A percentile compares a stretch with the other conserved stretches of the same genome.
Conservation (phyloP, 2,113 vertebrate genomes). For the Syngnathus floridae region DNA sequence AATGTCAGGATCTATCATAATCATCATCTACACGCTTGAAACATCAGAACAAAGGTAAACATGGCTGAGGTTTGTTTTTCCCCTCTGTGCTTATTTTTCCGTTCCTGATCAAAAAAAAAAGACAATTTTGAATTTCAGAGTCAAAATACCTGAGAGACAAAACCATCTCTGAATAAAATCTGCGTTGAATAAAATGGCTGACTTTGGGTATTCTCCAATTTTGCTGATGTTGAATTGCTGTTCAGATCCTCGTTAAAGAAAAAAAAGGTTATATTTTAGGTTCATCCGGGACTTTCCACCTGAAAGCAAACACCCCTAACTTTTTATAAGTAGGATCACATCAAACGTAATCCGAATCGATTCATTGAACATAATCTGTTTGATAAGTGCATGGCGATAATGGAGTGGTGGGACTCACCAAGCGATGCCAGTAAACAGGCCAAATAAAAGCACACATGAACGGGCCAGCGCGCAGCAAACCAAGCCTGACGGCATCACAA, state of each 20-base stretch:
- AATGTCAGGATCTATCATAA: neutral
- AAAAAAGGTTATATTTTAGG: neutral
- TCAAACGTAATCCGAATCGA: slow-evolving; percentile 1
- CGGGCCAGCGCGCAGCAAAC: slow-evolving; percentile 47
- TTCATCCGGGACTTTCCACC: neutral
- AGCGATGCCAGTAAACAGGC: slow-evolving; percentile 36
- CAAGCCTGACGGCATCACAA: slow-evolving; percentile 49
- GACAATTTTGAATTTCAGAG: no score
- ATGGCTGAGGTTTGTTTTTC: neutral
- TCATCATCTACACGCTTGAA: neutral
- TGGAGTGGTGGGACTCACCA: slow-evolving; percentile 42
- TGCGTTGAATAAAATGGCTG: no score
- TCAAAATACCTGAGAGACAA: no score
- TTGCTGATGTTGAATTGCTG: neutral
- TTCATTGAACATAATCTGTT: neutral
- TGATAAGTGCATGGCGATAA: slow-evolving; percentile 33
- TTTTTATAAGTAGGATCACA: neutral
- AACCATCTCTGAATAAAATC: no score
- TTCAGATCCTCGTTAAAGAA: neutral
- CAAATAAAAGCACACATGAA: slow-evolving; percentile 49
- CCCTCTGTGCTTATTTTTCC: no score
- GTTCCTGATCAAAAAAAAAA: no score
- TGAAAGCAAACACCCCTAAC: neutral
- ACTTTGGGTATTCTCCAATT: no score
- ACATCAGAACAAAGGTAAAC: neutral